Percentiles rank a stretch among this genome's conserved stretches.
Conservation (phyloP, 2,797 vertebrate genomes). For the Spatula versicolor region DNA sequence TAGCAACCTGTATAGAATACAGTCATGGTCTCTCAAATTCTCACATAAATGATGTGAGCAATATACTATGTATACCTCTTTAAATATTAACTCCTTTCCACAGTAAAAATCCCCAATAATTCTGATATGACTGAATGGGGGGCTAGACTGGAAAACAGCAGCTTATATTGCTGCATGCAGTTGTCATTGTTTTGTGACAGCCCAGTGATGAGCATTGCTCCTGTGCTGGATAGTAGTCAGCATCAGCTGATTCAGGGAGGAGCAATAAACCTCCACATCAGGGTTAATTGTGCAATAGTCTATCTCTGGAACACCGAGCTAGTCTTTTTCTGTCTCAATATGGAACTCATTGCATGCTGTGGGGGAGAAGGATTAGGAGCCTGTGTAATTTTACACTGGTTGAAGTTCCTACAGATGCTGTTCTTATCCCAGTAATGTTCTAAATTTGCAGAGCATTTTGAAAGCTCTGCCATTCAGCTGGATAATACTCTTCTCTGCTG, state of each 20-base stretch:
- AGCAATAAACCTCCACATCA: not conserved
- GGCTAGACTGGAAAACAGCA: not conserved
- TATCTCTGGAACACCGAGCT: not conserved
- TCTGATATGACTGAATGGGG: not conserved
- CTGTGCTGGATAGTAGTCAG: not conserved
- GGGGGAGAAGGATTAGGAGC: slow-evolving; percentile 36
- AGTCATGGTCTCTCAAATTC: not conserved
- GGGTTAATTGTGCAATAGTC: not conserved
- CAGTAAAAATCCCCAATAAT: not conserved
- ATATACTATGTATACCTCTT: not conserved
- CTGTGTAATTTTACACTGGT: slow-evolving; percentile 42
- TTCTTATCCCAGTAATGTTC: slow-evolving; percentile 49
- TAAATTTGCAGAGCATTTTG: slow-evolving; percentile 43
- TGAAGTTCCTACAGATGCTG: slow-evolving; percentile 21
- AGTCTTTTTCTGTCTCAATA: not conserved
- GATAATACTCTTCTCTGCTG: not conserved
- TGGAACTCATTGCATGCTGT: not conserved
- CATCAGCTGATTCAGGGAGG: not conserved
- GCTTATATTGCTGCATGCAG: not conserved
- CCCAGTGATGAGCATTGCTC: not conserved
- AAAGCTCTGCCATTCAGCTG: slow-evolving; percentile 25
- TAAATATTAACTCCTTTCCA: not conserved
- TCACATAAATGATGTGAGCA: not conserved
- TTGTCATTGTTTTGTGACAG: accelerated
- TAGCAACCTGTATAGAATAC: not conserved